Percentiles rank a stretch among this genome's conserved stretches.
phyloP scores from a whole-genome alignment of 2,888 invertebrate species.

The Fissipunctia ypsillon region DNA sequence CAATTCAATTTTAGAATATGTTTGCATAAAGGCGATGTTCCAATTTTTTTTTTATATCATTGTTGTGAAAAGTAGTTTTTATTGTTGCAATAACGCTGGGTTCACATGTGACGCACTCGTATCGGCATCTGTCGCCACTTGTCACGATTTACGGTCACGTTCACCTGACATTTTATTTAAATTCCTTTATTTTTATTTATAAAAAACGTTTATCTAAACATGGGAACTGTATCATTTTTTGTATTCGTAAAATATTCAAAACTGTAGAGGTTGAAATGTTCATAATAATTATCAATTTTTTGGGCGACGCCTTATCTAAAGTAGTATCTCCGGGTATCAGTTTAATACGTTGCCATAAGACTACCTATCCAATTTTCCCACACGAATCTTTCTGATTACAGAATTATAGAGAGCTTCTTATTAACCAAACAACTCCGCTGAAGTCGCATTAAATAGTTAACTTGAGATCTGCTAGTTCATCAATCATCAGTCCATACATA shows the following conservation, averaged over 20 bases:
- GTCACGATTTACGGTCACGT: slow-evolving; percentile 48
- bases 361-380: not conserved
- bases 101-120: slow-evolving; percentile 40
- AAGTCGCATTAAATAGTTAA: slow-evolving; percentile 28
- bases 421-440: not conserved
- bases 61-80: slow-evolving; percentile 34
- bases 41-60: slow-evolving; percentile 19
- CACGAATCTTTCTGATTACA: not conserved
- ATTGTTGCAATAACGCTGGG: slow-evolving; percentile 30
- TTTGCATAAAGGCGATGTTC: not conserved
- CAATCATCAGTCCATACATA: slow-evolving; percentile 27
- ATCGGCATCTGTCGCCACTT: slow-evolving; percentile 61
- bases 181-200: slow-evolving; percentile 33
- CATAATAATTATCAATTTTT: not conserved
- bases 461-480: slow-evolving; percentile 13
- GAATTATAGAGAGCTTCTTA: not conserved
- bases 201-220: slow-evolving; percentile 35
- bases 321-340: not conserved
- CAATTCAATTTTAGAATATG: slow-evolving; percentile 8
- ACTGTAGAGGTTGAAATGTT: not conserved
- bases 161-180: slow-evolving; percentile 45
- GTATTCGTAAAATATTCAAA: slow-evolving; percentile 22
- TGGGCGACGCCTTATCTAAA: too few species aligned
- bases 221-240: slow-evolving; percentile 8
- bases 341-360: not conserved